phyloP scores from a whole-genome alignment of 2,113 vertebrate genomes.

The Takifugu flavidus region DNA sequence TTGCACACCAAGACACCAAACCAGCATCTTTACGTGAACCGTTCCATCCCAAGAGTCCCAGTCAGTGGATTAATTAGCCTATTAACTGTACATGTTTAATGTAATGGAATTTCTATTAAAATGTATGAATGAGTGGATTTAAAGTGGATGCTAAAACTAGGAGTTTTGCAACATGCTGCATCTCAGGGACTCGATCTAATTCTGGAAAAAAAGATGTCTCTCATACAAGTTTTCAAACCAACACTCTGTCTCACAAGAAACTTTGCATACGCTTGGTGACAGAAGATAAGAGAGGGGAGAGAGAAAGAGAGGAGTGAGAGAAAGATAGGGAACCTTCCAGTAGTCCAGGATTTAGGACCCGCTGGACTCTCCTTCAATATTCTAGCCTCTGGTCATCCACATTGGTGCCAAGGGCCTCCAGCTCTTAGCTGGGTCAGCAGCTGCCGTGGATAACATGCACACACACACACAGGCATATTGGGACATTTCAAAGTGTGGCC shows the following conservation, averaged over 20 bases:
- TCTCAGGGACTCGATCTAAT: constrained; percentile 10
- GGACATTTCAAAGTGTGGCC: constrained; percentile 89
- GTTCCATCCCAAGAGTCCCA: too few species aligned
- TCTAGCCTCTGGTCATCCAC: constrained; percentile 92
- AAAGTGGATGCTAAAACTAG: neutral
- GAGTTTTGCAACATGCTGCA: constrained; percentile 17
- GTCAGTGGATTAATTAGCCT: too few species aligned
- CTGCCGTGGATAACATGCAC: constrained; percentile 96
- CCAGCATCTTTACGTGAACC: too few species aligned
- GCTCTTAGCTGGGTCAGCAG: constrained; percentile 91
- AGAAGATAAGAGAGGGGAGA: constrained; percentile 54
- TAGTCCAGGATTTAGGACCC: constrained; percentile 97
- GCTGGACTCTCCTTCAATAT: constrained; percentile 93
- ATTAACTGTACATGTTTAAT: too few species aligned
- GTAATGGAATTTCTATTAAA: too few species aligned
- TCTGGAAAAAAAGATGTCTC: constrained; percentile 17
- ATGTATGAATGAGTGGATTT: neutral
- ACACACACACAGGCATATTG: constrained; percentile 90
- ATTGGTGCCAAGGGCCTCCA: constrained; percentile 92
- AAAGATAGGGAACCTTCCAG: constrained; percentile 93
- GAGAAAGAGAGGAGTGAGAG: constrained; percentile 62
- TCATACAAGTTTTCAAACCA: constrained; percentile 47
- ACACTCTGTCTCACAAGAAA: constrained; percentile 53
- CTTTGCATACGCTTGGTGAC: constrained; percentile 60
- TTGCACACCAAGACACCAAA: too few species aligned